Evolutionary conservation across 2,888 invertebrate species (phyloP), one percentile per base, ranked within the genome.

Genomic region (Thecophora atra): DNA sequence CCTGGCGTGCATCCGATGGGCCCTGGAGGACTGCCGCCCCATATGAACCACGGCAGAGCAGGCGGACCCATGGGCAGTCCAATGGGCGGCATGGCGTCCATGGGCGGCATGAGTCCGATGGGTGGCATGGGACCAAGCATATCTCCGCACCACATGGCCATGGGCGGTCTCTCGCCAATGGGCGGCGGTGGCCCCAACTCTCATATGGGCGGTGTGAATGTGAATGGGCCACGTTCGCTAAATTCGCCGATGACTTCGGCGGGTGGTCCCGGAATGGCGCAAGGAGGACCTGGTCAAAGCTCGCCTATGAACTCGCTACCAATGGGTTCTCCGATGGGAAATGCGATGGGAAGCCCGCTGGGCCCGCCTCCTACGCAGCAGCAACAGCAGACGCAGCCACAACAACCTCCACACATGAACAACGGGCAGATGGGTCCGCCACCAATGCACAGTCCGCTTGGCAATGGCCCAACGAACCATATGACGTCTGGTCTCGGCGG

Each of bases 381-480:
- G 37, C 79, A 78, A 74, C 80, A 79, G 73, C 81, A 81, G 78
- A 74, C 77, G 70, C 78, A 78, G 74, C 75, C 75, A 74, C 82
- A 81, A 76, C 81, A 80, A 73, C 80, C 79, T 66, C 81, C 80
- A 77, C 89, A 86, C 74, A 91, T 92, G 89, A 91, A 90, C 81
- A 92, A 91, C 79, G 91, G 92, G 80, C 92, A 91, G 70, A 93
- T 91, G 92, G 92, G 90, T 69, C 92, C 93, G 69, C 92, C 93
- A 70, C 93, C 91, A 13, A 91, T 94, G 90, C 93, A 92, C 79
- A 92, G 91, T 87, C 92, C 91, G 62, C 85, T 91, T 74, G 91
- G 91, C 17, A 90, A 90, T 77, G 90, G 91, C 70, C 90, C 91
- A 0, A 89, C 90, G 76, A 85, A 82, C 77, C 85, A 84, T 72